Evolutionary conservation across 1,140 invertebrate genomes (phyloP), one percentile per base, ranked within the genome.

Genomic region (Aphaenogaster floridana): DNA sequence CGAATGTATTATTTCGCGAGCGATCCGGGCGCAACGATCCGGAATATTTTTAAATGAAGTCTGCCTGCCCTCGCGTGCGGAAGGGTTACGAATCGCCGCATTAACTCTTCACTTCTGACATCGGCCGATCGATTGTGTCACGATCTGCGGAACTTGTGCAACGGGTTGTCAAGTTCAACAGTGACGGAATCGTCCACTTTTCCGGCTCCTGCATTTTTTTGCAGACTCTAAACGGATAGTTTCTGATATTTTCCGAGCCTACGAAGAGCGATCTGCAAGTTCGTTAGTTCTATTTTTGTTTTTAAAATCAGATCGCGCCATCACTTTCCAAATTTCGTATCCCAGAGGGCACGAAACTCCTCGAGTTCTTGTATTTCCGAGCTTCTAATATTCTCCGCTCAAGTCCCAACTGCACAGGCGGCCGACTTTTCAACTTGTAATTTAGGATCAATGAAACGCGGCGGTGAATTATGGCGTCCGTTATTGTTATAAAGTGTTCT

Each of bases 111-210:
- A 68, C 6, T 39, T 17, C n/a, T 71, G 36, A 42, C 78, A 71
- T 69, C 45, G 17, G 28, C 15, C 64, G 36, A 81, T 71, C 64
- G 78, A 81, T 80, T 71, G 17, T 50, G 28, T 39, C 77, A 79
- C 39, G 50, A 57, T 81, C 21, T 71, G 42, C 39, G 76, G 21
- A 63, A 61, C 71, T 45, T 34, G 50, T 45, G 17, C 63, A 36
- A 64, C 78, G 64, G 54, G 63, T 57, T 54, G 34, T 48, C 78
- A 45, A 64, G 9, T 28, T 28, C 28, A n/a, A 45, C 15, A n/a
- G 1, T 52, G 36, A n/a, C 6, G n/a, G 13, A 63, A 52, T 36
- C 7, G 13, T 28, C n/a, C 36, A 28, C 15, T 45, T 77, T 61
- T 34, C 11, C 15, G 42, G 2, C 21, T 36, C 0, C 11, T 64